Base-by-base conservation (phyloP, 2,888 invertebrate genomes). In the Tanypteryx hageni region DNA sequence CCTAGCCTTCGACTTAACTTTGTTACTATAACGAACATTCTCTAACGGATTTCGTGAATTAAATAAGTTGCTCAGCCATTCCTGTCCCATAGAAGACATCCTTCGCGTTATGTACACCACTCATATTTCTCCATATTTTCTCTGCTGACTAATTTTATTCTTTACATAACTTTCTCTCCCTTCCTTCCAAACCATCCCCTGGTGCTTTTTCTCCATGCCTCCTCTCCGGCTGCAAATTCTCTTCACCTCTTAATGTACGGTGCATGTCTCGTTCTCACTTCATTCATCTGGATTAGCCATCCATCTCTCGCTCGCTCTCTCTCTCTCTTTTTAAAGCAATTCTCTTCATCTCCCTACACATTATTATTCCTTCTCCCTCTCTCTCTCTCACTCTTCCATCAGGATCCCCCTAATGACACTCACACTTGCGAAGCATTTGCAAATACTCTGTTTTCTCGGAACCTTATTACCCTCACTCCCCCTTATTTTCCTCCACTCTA, bases 211-310 rank as follows among this genome's bases (percentile, higher is more conserved):
- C 5, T 44, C 5, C 44, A 44, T 3, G 3, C 44, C 44, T 44
- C 5, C 44, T 44, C n/a, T 8, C 83, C 44, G 57, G 57, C 44
- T 83, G 83, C 83, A 83, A 83, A 83, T 83, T 83, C 83, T n/a
- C 18, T 83, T 57, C 83, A 83, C n/a, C 83, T 83, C 56, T n/a
- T 44, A 83, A n/a, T 44, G 83, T n/a, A 57, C 10, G 57, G 57
- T 83, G 56, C 56, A 57, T 57, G 83, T 31, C 31, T 44, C 44
- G 3, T 44, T 18, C 83, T 83, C 56, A 2, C 83, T 44, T 83
- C 83, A 83, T 83, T 83, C 57, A 57, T 83, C 83, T 83, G 83
- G 16, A 83, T 83, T 83, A 83, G 57, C 44, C 83, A 83, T 83
- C 83, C 83, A 83, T 83, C 83, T 83, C 83, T 44, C 83, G 44